Conservation (phyloP, 1,140 invertebrate genomes). For the Pachypsylla venusta region DNA sequence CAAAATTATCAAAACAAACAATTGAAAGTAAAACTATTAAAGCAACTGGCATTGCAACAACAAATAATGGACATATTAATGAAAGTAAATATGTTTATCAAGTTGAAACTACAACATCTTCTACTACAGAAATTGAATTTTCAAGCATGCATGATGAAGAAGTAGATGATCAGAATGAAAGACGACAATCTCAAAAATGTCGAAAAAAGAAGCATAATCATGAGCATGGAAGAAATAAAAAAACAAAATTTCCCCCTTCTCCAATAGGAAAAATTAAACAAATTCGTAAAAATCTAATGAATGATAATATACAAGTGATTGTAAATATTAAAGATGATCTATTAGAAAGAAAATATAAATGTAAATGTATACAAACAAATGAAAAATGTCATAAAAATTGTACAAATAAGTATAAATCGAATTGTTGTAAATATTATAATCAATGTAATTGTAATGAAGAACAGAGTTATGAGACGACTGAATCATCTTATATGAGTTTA, state of each 20-base stretch:
- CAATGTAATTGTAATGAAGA: not conserved
- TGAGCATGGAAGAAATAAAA: too few species aligned
- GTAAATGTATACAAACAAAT: not conserved
- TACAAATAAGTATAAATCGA: too few species aligned
- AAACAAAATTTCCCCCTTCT: not conserved
- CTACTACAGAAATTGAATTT: not conserved
- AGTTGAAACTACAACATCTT: not conserved
- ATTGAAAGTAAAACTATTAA: not conserved
- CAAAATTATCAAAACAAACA: not conserved
- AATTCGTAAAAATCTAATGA: not conserved
- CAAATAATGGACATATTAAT: not conserved
- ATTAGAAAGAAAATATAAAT: too few species aligned
- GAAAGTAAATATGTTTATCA: not conserved
- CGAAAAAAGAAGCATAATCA: not conserved
- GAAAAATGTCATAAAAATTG: not conserved
- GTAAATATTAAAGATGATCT: constrained; percentile 7
- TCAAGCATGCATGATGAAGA: not conserved
- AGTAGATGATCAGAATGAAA: not conserved
- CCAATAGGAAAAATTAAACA: not conserved
- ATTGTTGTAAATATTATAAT: too few species aligned
- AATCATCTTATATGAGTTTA: not conserved
- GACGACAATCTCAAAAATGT: not conserved
- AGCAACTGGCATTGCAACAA: not conserved
- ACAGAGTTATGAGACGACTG: not conserved
- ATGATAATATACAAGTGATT: not conserved